phyloP scores from a whole-genome alignment of 2,113 vertebrate genomes.

The Zosterops japonicus region DNA sequence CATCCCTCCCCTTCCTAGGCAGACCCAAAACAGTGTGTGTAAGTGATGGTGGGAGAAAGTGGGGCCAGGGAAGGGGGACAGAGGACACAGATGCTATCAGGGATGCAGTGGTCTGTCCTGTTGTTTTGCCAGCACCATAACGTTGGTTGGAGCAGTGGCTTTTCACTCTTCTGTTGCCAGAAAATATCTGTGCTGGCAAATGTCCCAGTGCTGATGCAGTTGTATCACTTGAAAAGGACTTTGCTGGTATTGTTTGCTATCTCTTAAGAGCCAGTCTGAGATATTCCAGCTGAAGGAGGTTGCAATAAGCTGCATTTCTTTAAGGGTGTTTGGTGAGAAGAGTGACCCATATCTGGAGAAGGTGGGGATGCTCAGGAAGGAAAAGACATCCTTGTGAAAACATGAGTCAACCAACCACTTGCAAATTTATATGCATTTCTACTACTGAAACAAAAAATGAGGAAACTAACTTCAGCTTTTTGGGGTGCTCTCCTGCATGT shows the following conservation, averaged over 20 bases:
- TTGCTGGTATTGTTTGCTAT: conserved; percentile 10
- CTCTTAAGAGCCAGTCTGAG: neutral
- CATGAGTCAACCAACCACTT: neutral
- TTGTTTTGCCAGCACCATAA: neutral
- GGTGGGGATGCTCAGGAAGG: neutral
- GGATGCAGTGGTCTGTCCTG: neutral
- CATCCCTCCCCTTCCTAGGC: neutral
- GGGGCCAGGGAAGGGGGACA: neutral
- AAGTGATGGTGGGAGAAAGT: neutral
- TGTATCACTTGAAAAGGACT: conserved; percentile 8
- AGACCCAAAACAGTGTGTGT: neutral
- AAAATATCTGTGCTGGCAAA: conserved; percentile 10
- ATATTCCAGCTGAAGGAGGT: neutral
- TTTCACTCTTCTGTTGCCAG: conserved; percentile 31
- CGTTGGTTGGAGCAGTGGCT: neutral
- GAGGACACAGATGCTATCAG: neutral
- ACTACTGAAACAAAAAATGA: neutral
- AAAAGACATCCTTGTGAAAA: neutral
- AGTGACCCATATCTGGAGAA: neutral
- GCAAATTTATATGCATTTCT: neutral
- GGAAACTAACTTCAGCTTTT: neutral
- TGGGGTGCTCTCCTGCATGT: neutral
- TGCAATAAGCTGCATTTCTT: neutral
- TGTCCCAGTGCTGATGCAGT: conserved; percentile 13
- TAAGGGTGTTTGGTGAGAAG: neutral